Evolutionary conservation across 2,113 vertebrate genomes (phyloP).

Genomic region (Tinamus guttatus): DNA sequence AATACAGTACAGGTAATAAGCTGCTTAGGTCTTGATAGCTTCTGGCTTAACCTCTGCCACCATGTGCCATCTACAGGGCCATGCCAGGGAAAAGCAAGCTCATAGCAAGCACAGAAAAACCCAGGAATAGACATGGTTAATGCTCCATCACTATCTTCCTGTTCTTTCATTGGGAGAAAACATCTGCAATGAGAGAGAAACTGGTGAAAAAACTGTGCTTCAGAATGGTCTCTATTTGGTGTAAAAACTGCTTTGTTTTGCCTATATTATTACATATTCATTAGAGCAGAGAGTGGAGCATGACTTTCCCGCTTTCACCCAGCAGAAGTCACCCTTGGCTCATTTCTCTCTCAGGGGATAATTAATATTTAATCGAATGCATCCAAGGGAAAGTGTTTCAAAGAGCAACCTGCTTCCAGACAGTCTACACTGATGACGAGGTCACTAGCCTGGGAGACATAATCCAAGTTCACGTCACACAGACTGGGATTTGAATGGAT

Average conservation of each 20-base stretch:
- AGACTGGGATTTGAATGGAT: background rate
- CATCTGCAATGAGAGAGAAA: background rate
- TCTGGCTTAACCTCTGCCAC: background rate
- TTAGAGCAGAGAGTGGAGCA: background rate
- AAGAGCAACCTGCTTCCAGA: background rate
- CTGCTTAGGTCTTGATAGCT: background rate
- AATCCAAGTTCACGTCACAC: background rate
- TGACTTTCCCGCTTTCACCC: slow-evolving; percentile 5
- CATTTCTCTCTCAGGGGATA: background rate
- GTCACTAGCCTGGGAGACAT: background rate
- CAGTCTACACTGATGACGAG: background rate
- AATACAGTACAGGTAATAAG: background rate
- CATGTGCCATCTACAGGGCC: background rate
- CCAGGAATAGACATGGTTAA: accelerated
- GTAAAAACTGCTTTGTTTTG: background rate
- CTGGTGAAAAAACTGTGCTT: background rate
- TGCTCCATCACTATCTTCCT: background rate
- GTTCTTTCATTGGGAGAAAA: background rate
- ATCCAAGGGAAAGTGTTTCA: background rate
- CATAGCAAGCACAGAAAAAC: background rate
- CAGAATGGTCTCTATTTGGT: background rate
- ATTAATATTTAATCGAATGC: background rate
- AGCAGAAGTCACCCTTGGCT: slow-evolving; percentile 39
- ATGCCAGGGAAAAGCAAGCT: background rate
- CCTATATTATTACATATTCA: background rate